phyloP scores from a whole-genome alignment of 2,888 invertebrate genomes.

The Coleophora deauratella region DNA sequence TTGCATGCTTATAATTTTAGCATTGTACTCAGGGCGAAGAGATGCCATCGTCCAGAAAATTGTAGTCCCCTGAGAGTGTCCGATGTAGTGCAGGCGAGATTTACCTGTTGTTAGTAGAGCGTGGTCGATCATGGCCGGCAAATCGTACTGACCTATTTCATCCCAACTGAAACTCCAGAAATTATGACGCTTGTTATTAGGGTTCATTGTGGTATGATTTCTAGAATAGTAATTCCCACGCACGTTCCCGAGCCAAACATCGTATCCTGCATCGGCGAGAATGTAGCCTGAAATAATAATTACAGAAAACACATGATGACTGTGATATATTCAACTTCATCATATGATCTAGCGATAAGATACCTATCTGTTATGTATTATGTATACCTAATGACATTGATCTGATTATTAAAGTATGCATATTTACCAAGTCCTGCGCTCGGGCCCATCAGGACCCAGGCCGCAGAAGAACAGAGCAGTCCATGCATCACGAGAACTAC shows the following conservation, averaged over 20 bases:
- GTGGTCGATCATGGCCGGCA: conserved; percentile 85
- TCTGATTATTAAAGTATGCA: too few relatives aligned
- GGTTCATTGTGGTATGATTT: conserved; percentile 58
- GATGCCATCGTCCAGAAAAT: conserved; percentile 77
- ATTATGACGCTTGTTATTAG: conserved; percentile 25
- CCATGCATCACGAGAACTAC: conserved; percentile 77
- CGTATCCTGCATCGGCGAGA: conserved; percentile 77
- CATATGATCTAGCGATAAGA: too few relatives aligned
- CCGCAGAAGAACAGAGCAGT: conserved; percentile 77
- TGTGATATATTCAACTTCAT: too few relatives aligned
- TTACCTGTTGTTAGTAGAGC: conserved; percentile 71
- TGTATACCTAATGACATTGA: too few relatives aligned
- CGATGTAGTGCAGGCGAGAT: conserved; percentile 79
- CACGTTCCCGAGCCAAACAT: conserved; percentile 86
- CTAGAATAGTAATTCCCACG: conserved; percentile 80
- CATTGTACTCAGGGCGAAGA: conserved; percentile 75
- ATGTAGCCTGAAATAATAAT: conserved; percentile 32
- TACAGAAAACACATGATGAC: too few relatives aligned
- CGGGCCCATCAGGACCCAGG: conserved; percentile 81
- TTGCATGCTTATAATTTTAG: conserved; percentile 75
- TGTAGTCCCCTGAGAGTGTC: conserved; percentile 82
- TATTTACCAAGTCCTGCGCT: conserved; percentile 74
- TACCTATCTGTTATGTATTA: too few relatives aligned
- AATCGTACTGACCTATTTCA: conserved; percentile 82
- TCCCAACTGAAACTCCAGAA: conserved; percentile 85